These are phyloP conservation scores for Cantharis nigra DNA, from an alignment of 2,888 invertebrate species.

Conservation along the genomic window DNA sequence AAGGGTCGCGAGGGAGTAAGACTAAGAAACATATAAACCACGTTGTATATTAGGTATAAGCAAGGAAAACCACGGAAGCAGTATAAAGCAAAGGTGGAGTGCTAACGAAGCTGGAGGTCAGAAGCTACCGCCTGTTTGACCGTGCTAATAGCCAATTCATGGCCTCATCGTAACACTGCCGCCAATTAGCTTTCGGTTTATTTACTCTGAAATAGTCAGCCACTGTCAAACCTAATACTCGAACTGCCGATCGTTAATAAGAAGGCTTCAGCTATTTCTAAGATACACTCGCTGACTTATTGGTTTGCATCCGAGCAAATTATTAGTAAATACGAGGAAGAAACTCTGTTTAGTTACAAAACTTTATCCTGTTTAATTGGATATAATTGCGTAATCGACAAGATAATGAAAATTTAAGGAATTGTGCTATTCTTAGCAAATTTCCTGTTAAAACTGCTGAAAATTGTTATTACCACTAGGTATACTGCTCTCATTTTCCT, in stretches of 20 bases:
- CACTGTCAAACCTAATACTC: slow-evolving; percentile 27
- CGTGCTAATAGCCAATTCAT: slow-evolving; percentile 61
- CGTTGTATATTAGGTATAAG: slow-evolving; percentile 17
- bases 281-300: slow-evolving; percentile 23
- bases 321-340: slow-evolving; percentile 11
- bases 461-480: neutral
- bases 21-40: slow-evolving; percentile 23
- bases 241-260: slow-evolving; percentile 29
- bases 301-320: slow-evolving; percentile 9
- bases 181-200: slow-evolving; percentile 54
- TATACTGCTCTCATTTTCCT: neutral
- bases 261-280: slow-evolving; percentile 36
- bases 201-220: slow-evolving; percentile 48
- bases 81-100: slow-evolving; percentile 39
- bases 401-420: neutral
- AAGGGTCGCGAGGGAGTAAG: slow-evolving; percentile 32
- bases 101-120: slow-evolving; percentile 53
- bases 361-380: slow-evolving; percentile 11
- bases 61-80: slow-evolving; percentile 33
- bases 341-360: slow-evolving; percentile 3
- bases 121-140: slow-evolving; percentile 57
- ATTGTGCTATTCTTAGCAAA: neutral
- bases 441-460: neutral
- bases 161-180: slow-evolving; percentile 48
- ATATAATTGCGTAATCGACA: slow-evolving; percentile 12